Evolutionary conservation across 2,888 invertebrate species (phyloP), one percentile per base, ranked within the genome.

Genomic region (Drosophila emarginata): DNA sequence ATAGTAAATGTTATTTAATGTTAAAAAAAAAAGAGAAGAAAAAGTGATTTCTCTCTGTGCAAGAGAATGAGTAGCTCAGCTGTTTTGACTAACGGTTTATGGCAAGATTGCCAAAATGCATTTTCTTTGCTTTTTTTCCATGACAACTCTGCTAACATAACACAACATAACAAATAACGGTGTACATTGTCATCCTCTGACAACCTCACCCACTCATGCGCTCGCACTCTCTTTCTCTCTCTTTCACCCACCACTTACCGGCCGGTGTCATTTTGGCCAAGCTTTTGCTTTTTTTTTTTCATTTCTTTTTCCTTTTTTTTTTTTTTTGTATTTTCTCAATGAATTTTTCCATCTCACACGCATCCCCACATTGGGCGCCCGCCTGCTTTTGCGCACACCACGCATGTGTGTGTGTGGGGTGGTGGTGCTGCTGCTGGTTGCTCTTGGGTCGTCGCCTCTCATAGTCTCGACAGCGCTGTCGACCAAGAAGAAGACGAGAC

Each of bases 291-390:
- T 57, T 74, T 61, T 37, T 40, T 32, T 45, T n/a, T n/a, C n/a
- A n/a, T 61, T 61, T 67, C 64, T 74, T 67, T 70, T 80, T 70
- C 64, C 52, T 51, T 50, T 53, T 60, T 60, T 39, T 68, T 67
- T 61, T 62, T 78, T 58, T 61, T 64, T 77, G 77, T 74, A 61
- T 71, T 80, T 86, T 81, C 79, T 88, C 87, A 88, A 89, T 87
- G 89, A 82, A 78, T 67, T 72, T 61, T 45, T 14, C 45, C 18
- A 45, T 45, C 45, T 50, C 84, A 63, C 80, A 79, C 84, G 84
- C 80, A 72, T 79, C 52, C 36, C 75, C 72, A 73, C 78, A 66
- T 75, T 74, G 76, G 80, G 76, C 61, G 65, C 61, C 63, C 59
- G 65, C 61, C 63, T 28, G 58, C 61, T 61, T 66, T 66, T 72